Evolutionary conservation across 2,797 vertebrate species (phyloP), one percentile per base, ranked within the genome.

Genomic region (Galago senegalensis): DNA sequence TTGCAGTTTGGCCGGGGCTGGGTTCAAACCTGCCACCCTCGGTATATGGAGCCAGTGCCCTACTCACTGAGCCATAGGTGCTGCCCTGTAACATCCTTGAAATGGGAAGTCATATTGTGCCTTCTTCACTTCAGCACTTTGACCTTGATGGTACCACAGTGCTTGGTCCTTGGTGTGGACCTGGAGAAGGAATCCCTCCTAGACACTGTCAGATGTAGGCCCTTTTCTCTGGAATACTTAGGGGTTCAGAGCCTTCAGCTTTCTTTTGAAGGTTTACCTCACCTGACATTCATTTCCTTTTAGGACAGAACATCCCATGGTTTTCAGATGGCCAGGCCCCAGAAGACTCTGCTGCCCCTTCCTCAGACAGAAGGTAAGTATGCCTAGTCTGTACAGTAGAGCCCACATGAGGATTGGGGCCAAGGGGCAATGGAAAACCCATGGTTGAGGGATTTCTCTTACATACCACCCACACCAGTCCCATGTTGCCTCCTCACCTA

Each of bases 331-430:
- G 70, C 93, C n/a, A 18, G 25, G 34, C 21, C 46, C 10, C 53
- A 76, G 89, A 63, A 96, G 89, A 77, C 37, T 5, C 31, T 40
- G 29, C 73, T 10, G 29, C 14, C 37, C 29, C 4, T 79, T 84
- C 37, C 92, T 75, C 88, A 6, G 63, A 40, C 70, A 60, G 53
- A 94, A 97, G 93, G 94, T 88, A 87, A 63, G 87, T 37, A 1
- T 82, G n/a, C 34, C 61, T 73, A 29, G 49, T 49, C 49, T 89
- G 60, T 9, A 11, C 12, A 88, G 63, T 63, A 21, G 65, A 79
- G 21, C 56, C 27, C 5, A 63, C 16, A 25, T 77, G 69, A 93
- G 31, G 37, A 40, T 34, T 56, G 37, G 5, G 60, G 9, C 31
- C 60, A 37, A 4, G 1, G 53, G 43, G 65, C 40, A 69, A 11